phyloP scores from a whole-genome alignment of 2,113 vertebrate genomes.

The Grantiella picta region DNA sequence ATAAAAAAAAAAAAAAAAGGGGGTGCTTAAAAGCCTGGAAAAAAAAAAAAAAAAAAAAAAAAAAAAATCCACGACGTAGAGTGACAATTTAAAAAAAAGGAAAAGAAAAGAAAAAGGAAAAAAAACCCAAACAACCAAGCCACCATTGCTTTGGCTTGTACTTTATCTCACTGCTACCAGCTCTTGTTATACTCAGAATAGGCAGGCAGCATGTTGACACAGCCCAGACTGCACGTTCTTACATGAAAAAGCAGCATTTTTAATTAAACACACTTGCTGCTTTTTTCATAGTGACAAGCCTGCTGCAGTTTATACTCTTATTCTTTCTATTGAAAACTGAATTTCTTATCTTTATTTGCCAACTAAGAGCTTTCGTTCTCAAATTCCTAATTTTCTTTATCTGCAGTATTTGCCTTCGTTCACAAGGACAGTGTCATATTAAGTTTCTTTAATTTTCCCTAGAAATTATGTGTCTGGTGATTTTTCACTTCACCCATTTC shows the following conservation, averaged over 20 bases:
- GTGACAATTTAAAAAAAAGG: neutral
- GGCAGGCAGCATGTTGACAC: neutral
- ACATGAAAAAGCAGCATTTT: slow-evolving; percentile 27
- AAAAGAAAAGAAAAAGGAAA: fast-evolving
- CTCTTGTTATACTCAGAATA: neutral
- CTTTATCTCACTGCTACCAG: slow-evolving; percentile 23
- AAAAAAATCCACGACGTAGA: neutral
- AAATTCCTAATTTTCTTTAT: neutral
- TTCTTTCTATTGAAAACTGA: neutral
- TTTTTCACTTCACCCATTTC: neutral
- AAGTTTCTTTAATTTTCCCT: neutral
- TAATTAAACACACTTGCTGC: neutral
- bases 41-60: neutral
- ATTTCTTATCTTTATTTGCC: neutral
- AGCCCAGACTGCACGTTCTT: neutral
- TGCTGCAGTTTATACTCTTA: neutral
- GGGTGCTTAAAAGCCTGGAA: neutral
- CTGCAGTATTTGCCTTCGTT: neutral
- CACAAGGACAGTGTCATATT: neutral
- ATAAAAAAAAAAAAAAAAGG: neutral
- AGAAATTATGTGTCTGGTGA: neutral
- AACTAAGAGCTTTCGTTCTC: neutral
- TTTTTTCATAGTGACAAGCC: neutral
- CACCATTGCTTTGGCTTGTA: neutral
- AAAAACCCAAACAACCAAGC: neutral